These are phyloP conservation scores for Eurois occulta DNA, from an alignment of 2,888 invertebrate genomes.

Conservation along the genomic window DNA sequence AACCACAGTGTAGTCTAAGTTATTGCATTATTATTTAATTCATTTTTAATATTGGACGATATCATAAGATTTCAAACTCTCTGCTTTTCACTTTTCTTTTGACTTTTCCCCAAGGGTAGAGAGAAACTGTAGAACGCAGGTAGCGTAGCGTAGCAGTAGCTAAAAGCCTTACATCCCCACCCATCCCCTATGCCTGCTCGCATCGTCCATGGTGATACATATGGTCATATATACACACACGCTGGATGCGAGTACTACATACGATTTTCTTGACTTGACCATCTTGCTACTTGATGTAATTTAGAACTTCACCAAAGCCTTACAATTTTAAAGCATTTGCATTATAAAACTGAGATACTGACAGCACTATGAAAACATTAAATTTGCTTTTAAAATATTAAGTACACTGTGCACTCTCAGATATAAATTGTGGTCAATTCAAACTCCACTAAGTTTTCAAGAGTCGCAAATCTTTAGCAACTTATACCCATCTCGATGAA, in stretches of 20 bases:
- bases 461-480: background rate
- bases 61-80: too few relatives aligned
- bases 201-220: background rate
- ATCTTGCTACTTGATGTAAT: background rate
- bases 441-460: slow-evolving; percentile 15
- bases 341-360: background rate
- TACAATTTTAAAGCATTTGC: background rate
- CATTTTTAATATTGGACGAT: background rate
- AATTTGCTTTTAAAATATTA: background rate
- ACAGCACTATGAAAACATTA: background rate
- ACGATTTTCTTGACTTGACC: background rate
- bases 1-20: background rate
- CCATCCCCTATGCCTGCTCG: too few relatives aligned
- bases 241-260: background rate
- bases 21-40: background rate
- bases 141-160: too few relatives aligned
- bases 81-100: too few relatives aligned
- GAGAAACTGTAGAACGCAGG: background rate
- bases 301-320: background rate
- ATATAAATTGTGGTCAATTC: background rate
- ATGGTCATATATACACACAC: background rate
- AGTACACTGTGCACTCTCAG: background rate
- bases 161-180: background rate
- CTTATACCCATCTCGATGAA: background rate
- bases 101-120: background rate